These are phyloP conservation scores for Drosophila ananassae DNA, from an alignment of 1,140 invertebrate species.

Conservation along the genomic window DNA sequence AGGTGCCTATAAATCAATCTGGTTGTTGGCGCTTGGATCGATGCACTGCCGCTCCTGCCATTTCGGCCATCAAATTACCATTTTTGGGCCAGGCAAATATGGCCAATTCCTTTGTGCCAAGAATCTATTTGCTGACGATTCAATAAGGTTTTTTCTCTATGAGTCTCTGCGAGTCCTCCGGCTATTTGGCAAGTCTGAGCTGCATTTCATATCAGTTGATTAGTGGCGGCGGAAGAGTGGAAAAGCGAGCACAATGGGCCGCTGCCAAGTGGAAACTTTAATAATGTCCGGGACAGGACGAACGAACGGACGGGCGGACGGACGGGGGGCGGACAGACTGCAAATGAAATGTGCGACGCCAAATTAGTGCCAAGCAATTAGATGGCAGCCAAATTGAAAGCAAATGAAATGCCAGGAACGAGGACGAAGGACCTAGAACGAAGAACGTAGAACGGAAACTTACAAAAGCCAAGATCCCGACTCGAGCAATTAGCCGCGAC, in stretches of 20 bases:
- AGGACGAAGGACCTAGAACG: neutral
- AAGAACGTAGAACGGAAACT: neutral
- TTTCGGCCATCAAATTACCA: constrained; percentile 42
- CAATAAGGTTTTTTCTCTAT: constrained; percentile 40
- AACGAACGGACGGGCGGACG: neutral
- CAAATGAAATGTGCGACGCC: constrained; percentile 41
- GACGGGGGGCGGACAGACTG: constrained; percentile 6
- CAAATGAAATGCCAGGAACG: constrained; percentile 65
- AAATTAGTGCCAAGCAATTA: constrained; percentile 58
- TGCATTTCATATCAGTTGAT: constrained; percentile 70
- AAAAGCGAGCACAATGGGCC: constrained; percentile 25
- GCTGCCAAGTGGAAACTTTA: constrained; percentile 57
- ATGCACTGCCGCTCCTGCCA: constrained; percentile 22
- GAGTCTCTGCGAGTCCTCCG: constrained; percentile 14
- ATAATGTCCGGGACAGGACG: constrained; percentile 34
- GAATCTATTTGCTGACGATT: constrained; percentile 45
- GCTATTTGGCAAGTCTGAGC: constrained; percentile 51
- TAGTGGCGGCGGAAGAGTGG: constrained; percentile 24
- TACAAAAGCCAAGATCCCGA: constrained; percentile 20
- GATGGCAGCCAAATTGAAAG: constrained; percentile 72
- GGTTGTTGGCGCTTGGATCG: constrained; percentile 33
- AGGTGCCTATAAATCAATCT: constrained; percentile 35
- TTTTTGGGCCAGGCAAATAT: constrained; percentile 44
- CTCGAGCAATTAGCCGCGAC: constrained; percentile 69
- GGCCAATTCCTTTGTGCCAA: constrained; percentile 26